phyloP scores from a whole-genome alignment of 2,888 invertebrate genomes.

The Clusia tigrina region DNA sequence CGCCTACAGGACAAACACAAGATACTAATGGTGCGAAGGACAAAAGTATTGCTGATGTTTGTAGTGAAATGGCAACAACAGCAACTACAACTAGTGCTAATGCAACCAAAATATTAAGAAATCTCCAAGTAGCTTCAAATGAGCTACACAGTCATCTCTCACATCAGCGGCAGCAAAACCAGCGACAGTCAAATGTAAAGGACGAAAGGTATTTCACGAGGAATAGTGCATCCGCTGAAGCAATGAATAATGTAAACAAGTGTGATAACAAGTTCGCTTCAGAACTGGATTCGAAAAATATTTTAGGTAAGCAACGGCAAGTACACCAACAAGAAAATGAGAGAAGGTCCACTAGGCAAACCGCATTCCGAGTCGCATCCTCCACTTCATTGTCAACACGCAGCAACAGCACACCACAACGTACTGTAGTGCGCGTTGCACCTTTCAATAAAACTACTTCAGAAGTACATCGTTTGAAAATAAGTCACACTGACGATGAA shows the following conservation, averaged over 20 bases:
- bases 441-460: conserved; percentile 59
- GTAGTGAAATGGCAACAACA: conserved; percentile 11
- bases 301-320: conserved; percentile 10
- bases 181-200: conserved; percentile 64
- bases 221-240: conserved; percentile 32
- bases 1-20: conserved; percentile 21
- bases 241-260: conserved; percentile 27
- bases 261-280: conserved; percentile 14
- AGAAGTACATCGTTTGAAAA: conserved; percentile 67
- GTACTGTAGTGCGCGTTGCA: conserved; percentile 66
- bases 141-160: conserved; percentile 47
- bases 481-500: conserved; percentile 67
- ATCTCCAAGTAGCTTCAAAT: conserved; percentile 35
- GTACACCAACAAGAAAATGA: conserved; percentile 7
- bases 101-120: conserved; percentile 5
- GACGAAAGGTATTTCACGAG: conserved; percentile 6
- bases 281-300: conserved; percentile 25
- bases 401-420: conserved; percentile 40
- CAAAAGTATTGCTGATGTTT: conserved; percentile 16
- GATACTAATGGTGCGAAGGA: background rate
- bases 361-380: background rate
- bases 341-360: background rate
- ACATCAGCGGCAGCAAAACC: conserved; percentile 48
- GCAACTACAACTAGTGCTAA: conserved; percentile 31
- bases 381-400: background rate